Evolutionary conservation across 2,113 vertebrate species (phyloP), one percentile per base, ranked within the genome.

Genomic region (Tetrax tetrax): DNA sequence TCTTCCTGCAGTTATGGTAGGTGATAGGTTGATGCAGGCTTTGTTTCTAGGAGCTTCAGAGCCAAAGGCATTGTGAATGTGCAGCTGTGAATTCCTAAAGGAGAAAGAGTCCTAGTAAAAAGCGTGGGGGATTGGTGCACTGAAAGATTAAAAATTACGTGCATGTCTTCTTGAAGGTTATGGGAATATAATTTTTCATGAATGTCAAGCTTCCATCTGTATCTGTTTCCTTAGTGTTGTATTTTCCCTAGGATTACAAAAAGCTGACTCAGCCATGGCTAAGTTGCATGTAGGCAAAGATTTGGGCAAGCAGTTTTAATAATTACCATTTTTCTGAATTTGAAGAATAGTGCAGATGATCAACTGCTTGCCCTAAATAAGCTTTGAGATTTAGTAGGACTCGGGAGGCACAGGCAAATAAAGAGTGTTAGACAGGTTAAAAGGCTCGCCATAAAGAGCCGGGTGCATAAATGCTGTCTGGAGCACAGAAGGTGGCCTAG

Each of bases 391-490:
- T 90, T 80, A 93, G 59, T 31, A 92, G 63, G 70, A 57, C 54
- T 61, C 3, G 0, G 54, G 76, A 88, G 71, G 35, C 28, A 37
- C 22, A 77, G 50, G 43, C 50, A 83, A 76, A 83, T 84, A 81
- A 71, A 85, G 56, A 95, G 31, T 64, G 37, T 64, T 84, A 92
- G 91, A 60, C 87, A 89, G 65, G 72, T 96, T 91, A 89, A 91
- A 95, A 94, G 77, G 27, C 81, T 87, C 91, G 33, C 69, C 3
- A 0, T 91, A 48, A 54, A 81, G 72, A 91, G 64, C 53, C 1
- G 0, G 12, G 4, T 78, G 64, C 21, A 3, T 63, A 89, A 64
- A 47, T 82, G 41, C 63, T 83, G 54, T 76, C 76, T 90, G 69
- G 59, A 96, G 91, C 43, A n/a, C 56, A 71, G 77, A 84, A 78